These are phyloP conservation scores for Neogale vison DNA, from an alignment of 2,113 vertebrate genomes.

Conservation along the genomic window DNA sequence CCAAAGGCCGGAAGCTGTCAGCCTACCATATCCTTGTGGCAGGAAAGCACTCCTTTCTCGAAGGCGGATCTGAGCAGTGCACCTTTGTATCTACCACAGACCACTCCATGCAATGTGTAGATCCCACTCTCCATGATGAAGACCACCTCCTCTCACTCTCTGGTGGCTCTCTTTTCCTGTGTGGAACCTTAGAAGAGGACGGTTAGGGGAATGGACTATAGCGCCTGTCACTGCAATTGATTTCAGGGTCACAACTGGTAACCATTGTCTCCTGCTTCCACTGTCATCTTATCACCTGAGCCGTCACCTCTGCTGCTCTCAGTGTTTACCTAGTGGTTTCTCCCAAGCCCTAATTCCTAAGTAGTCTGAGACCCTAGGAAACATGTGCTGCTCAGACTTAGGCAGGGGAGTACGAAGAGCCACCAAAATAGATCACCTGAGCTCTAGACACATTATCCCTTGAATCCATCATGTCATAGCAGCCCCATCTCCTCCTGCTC, in stretches of 20 bases:
- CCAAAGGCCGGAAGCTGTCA: neutral
- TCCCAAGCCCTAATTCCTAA: neutral
- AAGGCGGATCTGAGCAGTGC: neutral
- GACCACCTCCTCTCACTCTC: neutral
- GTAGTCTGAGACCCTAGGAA: neutral
- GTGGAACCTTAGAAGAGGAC: neutral
- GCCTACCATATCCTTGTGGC: neutral
- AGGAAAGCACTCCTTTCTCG: neutral
- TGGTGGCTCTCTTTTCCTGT: neutral
- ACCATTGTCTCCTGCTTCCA: neutral
- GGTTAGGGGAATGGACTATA: neutral
- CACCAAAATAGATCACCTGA: neutral
- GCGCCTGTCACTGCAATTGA: neutral
- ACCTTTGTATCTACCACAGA: no score
- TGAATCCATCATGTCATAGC: neutral
- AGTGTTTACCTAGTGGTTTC: neutral
- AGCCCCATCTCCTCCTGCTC: neutral
- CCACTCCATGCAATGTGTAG: neutral
- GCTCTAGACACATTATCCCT: neutral
- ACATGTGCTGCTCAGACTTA: neutral
- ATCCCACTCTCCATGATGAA: neutral
- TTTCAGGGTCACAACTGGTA: neutral
- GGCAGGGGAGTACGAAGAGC: neutral
- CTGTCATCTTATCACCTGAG: neutral
- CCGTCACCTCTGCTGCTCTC: neutral